Conservation (phyloP, 2,113 vertebrate species). For the Noturus placidus region DNA sequence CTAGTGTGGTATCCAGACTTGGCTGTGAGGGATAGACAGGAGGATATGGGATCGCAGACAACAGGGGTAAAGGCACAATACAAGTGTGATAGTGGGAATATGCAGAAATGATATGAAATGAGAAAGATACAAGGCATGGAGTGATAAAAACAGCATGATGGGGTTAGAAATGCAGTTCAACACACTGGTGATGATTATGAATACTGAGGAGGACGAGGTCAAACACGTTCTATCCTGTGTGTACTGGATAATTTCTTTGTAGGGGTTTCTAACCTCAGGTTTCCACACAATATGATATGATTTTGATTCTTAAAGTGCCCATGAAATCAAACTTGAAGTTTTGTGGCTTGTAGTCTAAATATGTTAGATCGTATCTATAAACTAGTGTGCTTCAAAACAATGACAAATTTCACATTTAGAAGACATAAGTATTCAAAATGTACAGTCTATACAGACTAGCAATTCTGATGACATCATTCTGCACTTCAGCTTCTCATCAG, state of each 20-base stretch:
- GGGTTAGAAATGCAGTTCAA: neutral
- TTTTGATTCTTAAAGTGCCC: neutral
- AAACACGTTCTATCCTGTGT: neutral
- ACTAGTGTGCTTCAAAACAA: no score
- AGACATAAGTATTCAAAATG: no score
- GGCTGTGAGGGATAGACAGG: conserved; percentile 62
- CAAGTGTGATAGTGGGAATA: conserved; percentile 26
- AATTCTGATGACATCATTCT: no score
- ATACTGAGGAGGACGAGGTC: neutral
- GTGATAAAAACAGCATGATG: conserved; percentile 3
- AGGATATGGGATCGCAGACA: conserved; percentile 17
- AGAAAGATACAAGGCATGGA: neutral
- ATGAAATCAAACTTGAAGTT: no score
- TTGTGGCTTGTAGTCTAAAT: no score
- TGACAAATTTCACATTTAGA: no score
- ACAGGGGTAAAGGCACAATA: conserved; percentile 27
- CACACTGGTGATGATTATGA: neutral
- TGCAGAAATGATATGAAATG: conserved; percentile 31
- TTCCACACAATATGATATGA: neutral
- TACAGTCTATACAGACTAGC: no score
- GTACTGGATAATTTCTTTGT: neutral
- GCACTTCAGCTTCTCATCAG: no score
- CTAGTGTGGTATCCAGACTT: conserved; percentile 74
- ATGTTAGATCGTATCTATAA: no score
- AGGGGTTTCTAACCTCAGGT: neutral